Percentiles rank a stretch among this genome's conserved stretches.
These are phyloP conservation scores for Ametastegia equiseti DNA, from an alignment of 2,888 invertebrate species.

Conservation along the genomic window DNA sequence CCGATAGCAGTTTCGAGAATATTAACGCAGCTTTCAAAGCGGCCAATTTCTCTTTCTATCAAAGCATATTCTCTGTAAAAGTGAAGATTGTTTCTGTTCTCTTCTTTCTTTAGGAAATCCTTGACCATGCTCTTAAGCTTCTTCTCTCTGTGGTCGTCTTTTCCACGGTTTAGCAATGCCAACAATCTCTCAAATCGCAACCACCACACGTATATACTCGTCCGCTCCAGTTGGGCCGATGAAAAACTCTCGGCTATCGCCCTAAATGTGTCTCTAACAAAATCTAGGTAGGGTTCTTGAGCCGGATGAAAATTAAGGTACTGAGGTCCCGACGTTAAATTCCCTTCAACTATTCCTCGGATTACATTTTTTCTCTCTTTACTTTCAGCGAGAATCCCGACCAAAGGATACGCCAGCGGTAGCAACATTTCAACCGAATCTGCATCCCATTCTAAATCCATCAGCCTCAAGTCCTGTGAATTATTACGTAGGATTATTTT, in stretches of 20 bases:
- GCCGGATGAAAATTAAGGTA: slow-evolving; percentile 80
- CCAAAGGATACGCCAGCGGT: slow-evolving; percentile 67
- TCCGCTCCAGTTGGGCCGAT: slow-evolving; percentile 74
- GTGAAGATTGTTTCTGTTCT: slow-evolving; percentile 78
- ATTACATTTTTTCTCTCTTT: slow-evolving; percentile 61
- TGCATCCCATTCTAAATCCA: slow-evolving; percentile 65
- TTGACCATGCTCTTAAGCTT: slow-evolving; percentile 78
- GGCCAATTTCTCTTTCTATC: slow-evolving; percentile 79
- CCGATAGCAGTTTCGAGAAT: slow-evolving; percentile 77
- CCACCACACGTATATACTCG: slow-evolving; percentile 81
- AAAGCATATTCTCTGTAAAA: slow-evolving; percentile 82
- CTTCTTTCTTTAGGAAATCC: slow-evolving; percentile 77
- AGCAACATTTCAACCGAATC: slow-evolving; percentile 69
- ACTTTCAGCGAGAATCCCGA: slow-evolving; percentile 64
- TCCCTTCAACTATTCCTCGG: slow-evolving; percentile 67
- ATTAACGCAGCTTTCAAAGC: slow-evolving; percentile 75
- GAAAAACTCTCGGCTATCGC: slow-evolving; percentile 77
- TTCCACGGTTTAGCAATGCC: slow-evolving; percentile 76
- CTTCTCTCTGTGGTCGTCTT: slow-evolving; percentile 75
- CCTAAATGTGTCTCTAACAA: slow-evolving; percentile 77
- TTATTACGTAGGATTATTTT: too few species aligned
- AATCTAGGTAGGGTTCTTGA: slow-evolving; percentile 79
- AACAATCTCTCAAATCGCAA: slow-evolving; percentile 80
- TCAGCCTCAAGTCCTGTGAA: slow-evolving; percentile 63
- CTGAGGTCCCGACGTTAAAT: slow-evolving; percentile 80